These are phyloP conservation scores for Antennarius striatus DNA, from an alignment of 2,113 vertebrate species.

Conservation along the genomic window DNA sequence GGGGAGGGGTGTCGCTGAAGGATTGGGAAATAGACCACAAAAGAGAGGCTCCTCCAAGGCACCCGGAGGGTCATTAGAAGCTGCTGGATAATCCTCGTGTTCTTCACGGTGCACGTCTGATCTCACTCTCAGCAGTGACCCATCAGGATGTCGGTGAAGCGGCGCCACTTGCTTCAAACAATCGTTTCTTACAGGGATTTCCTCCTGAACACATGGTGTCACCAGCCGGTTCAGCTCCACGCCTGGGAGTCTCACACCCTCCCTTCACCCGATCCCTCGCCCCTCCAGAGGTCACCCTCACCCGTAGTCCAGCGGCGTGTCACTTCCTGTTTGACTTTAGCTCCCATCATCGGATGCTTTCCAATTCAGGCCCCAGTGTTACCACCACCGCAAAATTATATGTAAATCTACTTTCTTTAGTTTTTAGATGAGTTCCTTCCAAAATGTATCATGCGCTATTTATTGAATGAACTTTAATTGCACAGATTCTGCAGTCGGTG, in stretches of 20 bases:
- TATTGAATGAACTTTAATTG: too few species aligned
- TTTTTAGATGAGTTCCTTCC: too few species aligned
- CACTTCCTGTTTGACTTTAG: too few species aligned
- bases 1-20: conserved; percentile 44
- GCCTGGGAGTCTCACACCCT: neutral
- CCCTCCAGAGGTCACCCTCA: neutral
- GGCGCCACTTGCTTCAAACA: conserved; percentile 42
- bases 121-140: conserved; percentile 46
- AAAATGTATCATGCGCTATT: too few species aligned
- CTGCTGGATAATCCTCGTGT: conserved; percentile 58
- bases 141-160: conserved; percentile 26
- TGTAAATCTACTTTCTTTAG: too few species aligned
- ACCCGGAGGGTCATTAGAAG: conserved; percentile 56
- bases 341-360: too few species aligned
- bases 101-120: conserved; percentile 57
- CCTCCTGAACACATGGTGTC: conserved; percentile 39
- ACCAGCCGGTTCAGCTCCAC: conserved; percentile 12
- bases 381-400: too few species aligned
- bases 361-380: too few species aligned
- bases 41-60: conserved; percentile 56
- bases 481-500: too few species aligned
- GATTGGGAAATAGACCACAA: conserved; percentile 55
- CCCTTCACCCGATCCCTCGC: neutral
- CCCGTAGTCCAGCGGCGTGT: too few species aligned
- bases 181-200: conserved; percentile 1